Evolutionary conservation across 1,140 invertebrate species (phyloP).

Genomic region (Meteorus sp.): DNA sequence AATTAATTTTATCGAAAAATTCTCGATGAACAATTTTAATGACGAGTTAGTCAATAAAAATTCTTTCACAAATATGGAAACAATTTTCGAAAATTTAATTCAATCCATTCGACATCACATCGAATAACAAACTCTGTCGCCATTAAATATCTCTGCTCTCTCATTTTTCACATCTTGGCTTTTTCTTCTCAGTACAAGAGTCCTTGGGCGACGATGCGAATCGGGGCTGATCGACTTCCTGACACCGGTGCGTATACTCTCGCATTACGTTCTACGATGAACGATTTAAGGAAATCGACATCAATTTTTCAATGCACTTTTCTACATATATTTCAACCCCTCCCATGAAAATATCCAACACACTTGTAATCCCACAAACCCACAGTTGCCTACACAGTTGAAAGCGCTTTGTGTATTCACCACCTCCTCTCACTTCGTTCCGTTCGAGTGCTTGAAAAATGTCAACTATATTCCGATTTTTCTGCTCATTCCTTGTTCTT

Average conservation of each 20-base stretch:
- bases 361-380: slow-evolving; percentile 1
- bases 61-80: no score
- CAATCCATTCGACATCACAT: no score
- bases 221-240: slow-evolving; percentile 37
- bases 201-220: slow-evolving; percentile 29
- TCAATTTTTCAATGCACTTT: slow-evolving; percentile 31
- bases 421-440: slow-evolving; percentile 36
- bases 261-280: slow-evolving; percentile 35
- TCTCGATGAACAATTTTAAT: no score
- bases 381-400: slow-evolving; percentile 7
- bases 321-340: neutral
- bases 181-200: neutral
- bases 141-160: neutral
- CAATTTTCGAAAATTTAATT: no score
- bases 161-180: neutral
- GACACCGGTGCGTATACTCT: slow-evolving; percentile 30
- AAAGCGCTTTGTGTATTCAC: slow-evolving; percentile 1
- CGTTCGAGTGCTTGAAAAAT: slow-evolving; percentile 54
- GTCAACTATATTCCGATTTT: slow-evolving; percentile 27
- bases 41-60: no score
- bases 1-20: no score
- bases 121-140: no score
- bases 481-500: slow-evolving; percentile 34
- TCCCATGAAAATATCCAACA: no score
- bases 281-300: slow-evolving; percentile 41